These are phyloP conservation scores for Arrhopalites spinosus DNA, from an alignment of 2,888 invertebrate genomes.

Conservation along the genomic window DNA sequence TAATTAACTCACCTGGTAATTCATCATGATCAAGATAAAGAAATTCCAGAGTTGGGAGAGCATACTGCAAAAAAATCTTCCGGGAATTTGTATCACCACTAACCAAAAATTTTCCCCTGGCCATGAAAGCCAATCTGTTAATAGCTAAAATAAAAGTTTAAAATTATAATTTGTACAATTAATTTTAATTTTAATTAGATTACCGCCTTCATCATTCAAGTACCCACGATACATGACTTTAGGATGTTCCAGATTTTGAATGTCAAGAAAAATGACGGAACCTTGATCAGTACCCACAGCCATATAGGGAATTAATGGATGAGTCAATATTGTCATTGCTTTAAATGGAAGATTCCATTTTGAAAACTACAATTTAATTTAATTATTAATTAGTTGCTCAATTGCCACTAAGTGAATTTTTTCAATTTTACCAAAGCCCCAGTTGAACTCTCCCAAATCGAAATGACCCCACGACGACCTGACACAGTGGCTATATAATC, in stretches of 20 bases:
- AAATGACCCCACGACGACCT: conserved; percentile 39
- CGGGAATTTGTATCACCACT: conserved; percentile 44
- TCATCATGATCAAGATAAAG: conserved; percentile 43
- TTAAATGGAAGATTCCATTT: conserved; percentile 48
- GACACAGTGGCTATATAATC: conserved; percentile 46
- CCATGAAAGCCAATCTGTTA: conserved; percentile 44
- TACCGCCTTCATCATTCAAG: conserved; percentile 40
- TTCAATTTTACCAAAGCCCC: conserved; percentile 29
- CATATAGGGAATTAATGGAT: conserved; percentile 48
- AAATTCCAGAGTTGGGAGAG: conserved; percentile 51
- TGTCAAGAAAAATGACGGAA: conserved; percentile 46
- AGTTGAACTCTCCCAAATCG: conserved; percentile 40
- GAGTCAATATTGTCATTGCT: conserved; percentile 40
- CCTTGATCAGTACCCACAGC: conserved; percentile 49
- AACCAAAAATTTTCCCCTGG: conserved; percentile 48
- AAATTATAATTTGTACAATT: not conserved
- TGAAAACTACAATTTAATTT: conserved; percentile 36
- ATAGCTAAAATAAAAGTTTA: conserved; percentile 41
- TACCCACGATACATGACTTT: conserved; percentile 44
- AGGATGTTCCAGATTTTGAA: conserved; percentile 44
- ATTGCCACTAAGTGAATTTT: not conserved
- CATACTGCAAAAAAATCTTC: conserved; percentile 48
- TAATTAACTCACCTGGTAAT: conserved; percentile 4
- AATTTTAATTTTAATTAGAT: not conserved
- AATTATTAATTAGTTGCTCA: not conserved